These are phyloP conservation scores for Hypsopygia costalis DNA, from an alignment of 2,888 invertebrate genomes.

Conservation along the genomic window DNA sequence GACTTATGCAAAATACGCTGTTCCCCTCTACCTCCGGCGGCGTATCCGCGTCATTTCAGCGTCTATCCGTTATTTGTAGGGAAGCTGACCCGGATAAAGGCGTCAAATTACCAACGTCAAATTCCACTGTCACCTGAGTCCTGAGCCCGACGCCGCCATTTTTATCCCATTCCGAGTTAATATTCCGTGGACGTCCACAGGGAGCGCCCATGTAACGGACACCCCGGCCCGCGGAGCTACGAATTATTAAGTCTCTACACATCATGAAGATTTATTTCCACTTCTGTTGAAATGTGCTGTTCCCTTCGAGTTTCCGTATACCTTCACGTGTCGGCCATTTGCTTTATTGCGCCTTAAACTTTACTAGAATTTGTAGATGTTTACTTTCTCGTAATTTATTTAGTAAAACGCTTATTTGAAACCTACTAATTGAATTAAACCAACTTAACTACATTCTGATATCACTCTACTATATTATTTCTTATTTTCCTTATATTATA, in stretches of 20 bases:
- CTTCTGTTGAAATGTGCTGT: slow-evolving; percentile 21
- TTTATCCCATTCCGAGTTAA: slow-evolving; percentile 71
- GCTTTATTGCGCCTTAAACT: slow-evolving; percentile 6
- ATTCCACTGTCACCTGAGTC: slow-evolving; percentile 69
- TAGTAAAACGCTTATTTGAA: too few relatives aligned
- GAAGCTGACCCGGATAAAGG: slow-evolving; percentile 67
- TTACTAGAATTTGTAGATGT: slow-evolving; percentile 20
- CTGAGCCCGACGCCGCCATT: slow-evolving; percentile 49
- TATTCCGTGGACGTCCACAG: slow-evolving; percentile 65
- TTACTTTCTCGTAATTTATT: slow-evolving; percentile 18
- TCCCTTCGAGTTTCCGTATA: slow-evolving; percentile 6
- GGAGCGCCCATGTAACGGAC: slow-evolving; percentile 59
- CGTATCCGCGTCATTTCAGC: slow-evolving; percentile 34
- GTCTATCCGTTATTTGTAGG: slow-evolving; percentile 51
- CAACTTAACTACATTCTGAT: too few relatives aligned
- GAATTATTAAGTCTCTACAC: slow-evolving; percentile 43
- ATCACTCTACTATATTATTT: too few relatives aligned
- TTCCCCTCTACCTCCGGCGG: slow-evolving; percentile 21
- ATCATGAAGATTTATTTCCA: slow-evolving; percentile 25
- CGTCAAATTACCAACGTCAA: slow-evolving; percentile 72
- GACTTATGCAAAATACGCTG: slow-evolving; percentile 50
- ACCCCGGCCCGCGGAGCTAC: slow-evolving; percentile 50
- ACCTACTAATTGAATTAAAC: too few relatives aligned
- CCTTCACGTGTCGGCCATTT: slow-evolving; percentile 8
- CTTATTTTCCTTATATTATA: too few relatives aligned